Evolutionary conservation across 1,140 invertebrate species (phyloP).

Genomic region (Hyles vespertilio): DNA sequence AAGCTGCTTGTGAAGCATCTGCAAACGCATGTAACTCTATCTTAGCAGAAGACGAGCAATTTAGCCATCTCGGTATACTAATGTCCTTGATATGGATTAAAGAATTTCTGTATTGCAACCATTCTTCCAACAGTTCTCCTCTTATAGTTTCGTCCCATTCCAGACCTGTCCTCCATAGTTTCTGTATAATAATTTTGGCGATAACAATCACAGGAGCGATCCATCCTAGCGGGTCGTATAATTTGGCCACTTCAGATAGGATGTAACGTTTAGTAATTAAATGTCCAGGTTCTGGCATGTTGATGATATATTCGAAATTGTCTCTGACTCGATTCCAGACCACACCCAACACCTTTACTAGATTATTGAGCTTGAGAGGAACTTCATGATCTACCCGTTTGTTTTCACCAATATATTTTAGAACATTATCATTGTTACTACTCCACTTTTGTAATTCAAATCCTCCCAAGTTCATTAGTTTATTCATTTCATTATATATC

Average conservation of each 20-base stretch:
- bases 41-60: too few species aligned
- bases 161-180: background rate
- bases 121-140: constrained; percentile 15
- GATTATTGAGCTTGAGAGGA: too few species aligned
- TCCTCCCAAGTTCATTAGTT: constrained; percentile 12
- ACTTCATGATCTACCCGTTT: background rate
- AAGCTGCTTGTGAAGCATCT: too few species aligned
- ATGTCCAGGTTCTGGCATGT: background rate
- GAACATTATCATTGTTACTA: constrained; percentile 17
- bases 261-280: background rate
- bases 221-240: constrained; percentile 1
- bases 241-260: background rate
- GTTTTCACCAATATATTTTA: constrained; percentile 10
- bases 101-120: too few species aligned
- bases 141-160: constrained; percentile 14
- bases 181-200: constrained; percentile 5
- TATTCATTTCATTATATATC: constrained; percentile 13
- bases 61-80: too few species aligned
- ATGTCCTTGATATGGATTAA: too few species aligned
- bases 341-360: constrained; percentile 14
- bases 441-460: constrained; percentile 29
- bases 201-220: background rate
- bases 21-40: too few species aligned
- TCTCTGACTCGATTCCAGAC: constrained; percentile 9
- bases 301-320: background rate